A percentile compares a stretch with the other conserved stretches of the same genome.
Evolutionary conservation across 1,140 invertebrate genomes (phyloP).

Genomic region (Acromyrmex heyeri): DNA sequence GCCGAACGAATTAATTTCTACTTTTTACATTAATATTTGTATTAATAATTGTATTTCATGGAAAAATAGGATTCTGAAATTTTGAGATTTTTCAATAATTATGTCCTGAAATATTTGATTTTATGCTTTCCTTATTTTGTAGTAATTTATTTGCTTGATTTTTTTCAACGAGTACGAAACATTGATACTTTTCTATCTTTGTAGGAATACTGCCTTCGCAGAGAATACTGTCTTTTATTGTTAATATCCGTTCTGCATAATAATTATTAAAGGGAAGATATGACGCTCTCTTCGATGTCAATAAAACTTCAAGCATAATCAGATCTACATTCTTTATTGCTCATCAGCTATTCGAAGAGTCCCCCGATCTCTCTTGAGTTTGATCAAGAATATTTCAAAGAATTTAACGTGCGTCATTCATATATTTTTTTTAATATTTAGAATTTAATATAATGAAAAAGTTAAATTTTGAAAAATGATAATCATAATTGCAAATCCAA

Average conservation of each 20-base stretch:
- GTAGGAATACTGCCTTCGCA: too few relatives aligned
- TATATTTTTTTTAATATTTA: neutral
- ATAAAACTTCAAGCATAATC: constrained; percentile 25
- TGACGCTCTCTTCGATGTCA: constrained; percentile 7
- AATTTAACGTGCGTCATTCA: neutral
- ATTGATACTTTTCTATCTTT: too few relatives aligned
- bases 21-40: too few relatives aligned
- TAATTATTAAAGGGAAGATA: constrained; percentile 8
- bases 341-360: neutral
- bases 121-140: too few relatives aligned
- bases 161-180: too few relatives aligned
- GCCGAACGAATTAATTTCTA: too few relatives aligned
- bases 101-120: too few relatives aligned
- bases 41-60: too few relatives aligned
- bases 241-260: neutral
- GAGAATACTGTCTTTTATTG: too few relatives aligned
- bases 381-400: neutral
- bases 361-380: neutral
- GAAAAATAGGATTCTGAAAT: too few relatives aligned
- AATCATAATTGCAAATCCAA: neutral
- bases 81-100: too few relatives aligned
- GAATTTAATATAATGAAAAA: neutral
- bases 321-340: constrained; percentile 11
- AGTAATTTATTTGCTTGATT: too few relatives aligned
- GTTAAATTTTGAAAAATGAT: neutral